Percentiles rank a stretch among this genome's conserved stretches.
Conservation (phyloP, 2,888 invertebrate species). For the Microplitis manilae region DNA sequence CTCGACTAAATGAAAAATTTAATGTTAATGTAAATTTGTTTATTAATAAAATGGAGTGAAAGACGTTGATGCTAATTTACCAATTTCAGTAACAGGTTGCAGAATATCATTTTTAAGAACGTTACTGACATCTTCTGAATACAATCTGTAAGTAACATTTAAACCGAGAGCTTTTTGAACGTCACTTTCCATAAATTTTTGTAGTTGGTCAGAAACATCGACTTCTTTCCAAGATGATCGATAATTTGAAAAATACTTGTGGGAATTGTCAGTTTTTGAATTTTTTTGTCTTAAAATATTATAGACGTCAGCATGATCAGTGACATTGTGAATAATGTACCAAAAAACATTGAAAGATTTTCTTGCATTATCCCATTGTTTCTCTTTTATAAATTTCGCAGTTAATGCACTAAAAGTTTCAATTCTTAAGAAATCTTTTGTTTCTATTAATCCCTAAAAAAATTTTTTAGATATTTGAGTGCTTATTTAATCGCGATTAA, state of each 20-base stretch:
- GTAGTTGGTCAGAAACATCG: slow-evolving; percentile 64
- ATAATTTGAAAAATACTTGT: neutral
- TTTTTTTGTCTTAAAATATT: no score
- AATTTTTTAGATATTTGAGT: no score
- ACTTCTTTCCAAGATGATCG: slow-evolving; percentile 1
- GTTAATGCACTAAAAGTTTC: no score
- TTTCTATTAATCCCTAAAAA: no score
- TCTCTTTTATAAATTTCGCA: no score
- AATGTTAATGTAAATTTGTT: neutral
- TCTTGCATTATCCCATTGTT: no score
- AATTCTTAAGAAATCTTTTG: no score
- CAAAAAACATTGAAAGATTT: no score
- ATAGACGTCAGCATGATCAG: no score
- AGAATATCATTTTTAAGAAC: slow-evolving; percentile 81
- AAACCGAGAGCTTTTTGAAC: slow-evolving; percentile 80
- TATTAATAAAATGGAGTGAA: neutral
- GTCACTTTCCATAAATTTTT: slow-evolving; percentile 79
- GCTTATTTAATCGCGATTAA: neutral
- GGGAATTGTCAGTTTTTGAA: neutral
- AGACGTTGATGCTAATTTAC: slow-evolving; percentile 66
- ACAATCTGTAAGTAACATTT: slow-evolving; percentile 76
- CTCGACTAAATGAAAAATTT: slow-evolving; percentile 74
- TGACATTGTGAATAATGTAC: no score
- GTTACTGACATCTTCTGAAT: slow-evolving; percentile 76
- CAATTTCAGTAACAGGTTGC: slow-evolving; percentile 82